Evolutionary conservation across 2,888 invertebrate genomes (phyloP), one percentile per base, ranked within the genome.

Genomic region (Aspidapion aeneum): DNA sequence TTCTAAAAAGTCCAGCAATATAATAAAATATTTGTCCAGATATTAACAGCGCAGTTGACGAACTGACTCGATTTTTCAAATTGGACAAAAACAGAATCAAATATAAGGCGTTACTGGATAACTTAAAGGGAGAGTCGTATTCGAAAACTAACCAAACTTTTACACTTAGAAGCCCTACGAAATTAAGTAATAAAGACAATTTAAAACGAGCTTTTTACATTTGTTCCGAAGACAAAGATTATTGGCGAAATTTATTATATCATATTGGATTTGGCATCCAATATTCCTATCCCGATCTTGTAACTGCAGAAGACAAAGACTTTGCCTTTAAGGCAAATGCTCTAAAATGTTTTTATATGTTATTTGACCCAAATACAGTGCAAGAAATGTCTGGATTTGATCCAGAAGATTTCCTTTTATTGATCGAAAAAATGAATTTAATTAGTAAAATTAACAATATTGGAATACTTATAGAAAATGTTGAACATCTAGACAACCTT

Each of bases 1-100:
- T 60, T 17, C 49, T 7, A 50, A 19, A 12, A 12, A 58, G 7
- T 16, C 17, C 12, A 35, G 19, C 16, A 58, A 48, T 49, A 20
- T 58, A 9, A 20, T n/a, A 50, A 3, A 18, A 18, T 35, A 22
- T 48, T n/a, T 58, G 58, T 54, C 60, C 55, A 20, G 82, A 83
- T 68, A 82, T 85, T 35, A 84, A 84, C 72, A 75, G 76, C 58
- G 82, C 82, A 1, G 81, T 80, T 1, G 77, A 79, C 62, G 78
- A 77, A 12, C 70, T 85, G 1, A 78, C 79, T 1, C 68, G 72
- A 55, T 66, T 84, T 48, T 82, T 80, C 64, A 70, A 73, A n/a
- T 70, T 82, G 17, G 77, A 83, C 62, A 69, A 80, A 16, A 63
- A 72, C 2, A 74, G 78, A 59, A 73, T 81, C 16, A 77, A 79